Evolutionary conservation across 23 tunicate genomes (phyloP), one percentile per base, ranked within the genome.

Genomic region (Ciona savignyi): DNA sequence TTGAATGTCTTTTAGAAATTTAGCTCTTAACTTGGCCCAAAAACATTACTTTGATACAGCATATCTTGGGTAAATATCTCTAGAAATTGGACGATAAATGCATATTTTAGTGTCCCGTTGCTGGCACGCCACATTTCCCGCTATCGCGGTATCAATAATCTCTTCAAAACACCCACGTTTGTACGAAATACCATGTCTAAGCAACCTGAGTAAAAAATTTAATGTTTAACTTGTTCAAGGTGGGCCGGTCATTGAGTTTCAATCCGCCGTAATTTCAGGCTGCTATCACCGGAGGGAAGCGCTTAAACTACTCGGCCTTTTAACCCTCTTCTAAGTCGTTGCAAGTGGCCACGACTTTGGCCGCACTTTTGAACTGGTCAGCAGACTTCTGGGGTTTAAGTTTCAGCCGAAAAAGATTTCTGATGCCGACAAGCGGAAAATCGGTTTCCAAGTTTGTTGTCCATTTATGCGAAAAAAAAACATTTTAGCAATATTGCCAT

Each of bases 291-390:
- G 56, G 11, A 9, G 56, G 56, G 11, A 6, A 42, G 56, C 56
- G 56, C 56, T 42, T 42, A 42, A 42, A 42, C 56, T n/a, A n/a
- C 56, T 42, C 56, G 56, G 56, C 56, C 56, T 42, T 42, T 42
- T 42, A 15, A 42, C 56, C 56, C 56, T 15, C n/a, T n/a, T 6
- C 56, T 6, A 42, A 42, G 9, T 15, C 56, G 15, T 6, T 42
- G 56, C 56, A 42, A 42, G 11, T 42, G 56, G 56, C 56, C 56
- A 42, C 9, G 56, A 15, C 56, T 42, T 42, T 15, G 15, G 56
- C 56, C 15, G 56, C 11, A 9, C 15, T 42, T 42, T 42, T 42
- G 56, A 42, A 42, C 9, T 42, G 56, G 9, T 15, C 56, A 42
- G 56, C 15, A 15, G 15, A 9, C 56, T 42, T 42, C 56, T 42